Percentiles rank a stretch among this genome's conserved stretches.
phyloP scores from a whole-genome alignment of 2,888 invertebrate genomes.

The Trileptium ribeirensis region DNA sequence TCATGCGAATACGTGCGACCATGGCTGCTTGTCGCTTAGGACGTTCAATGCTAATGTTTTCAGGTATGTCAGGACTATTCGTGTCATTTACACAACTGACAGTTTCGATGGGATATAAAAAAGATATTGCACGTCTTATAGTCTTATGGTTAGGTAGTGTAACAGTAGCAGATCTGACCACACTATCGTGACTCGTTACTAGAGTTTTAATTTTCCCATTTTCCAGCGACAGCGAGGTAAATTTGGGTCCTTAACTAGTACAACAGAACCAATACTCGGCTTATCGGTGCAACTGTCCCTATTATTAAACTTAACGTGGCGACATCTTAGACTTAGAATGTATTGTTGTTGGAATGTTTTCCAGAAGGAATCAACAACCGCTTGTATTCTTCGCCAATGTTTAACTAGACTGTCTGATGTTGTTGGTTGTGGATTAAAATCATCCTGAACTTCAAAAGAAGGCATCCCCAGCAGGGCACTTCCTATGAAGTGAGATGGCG shows the following conservation, averaged over 20 bases:
- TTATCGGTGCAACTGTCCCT: neutral
- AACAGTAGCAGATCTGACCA: too few species aligned
- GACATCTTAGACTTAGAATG: neutral
- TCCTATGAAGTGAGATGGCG: conserved; percentile 3
- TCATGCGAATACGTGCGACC: too few species aligned
- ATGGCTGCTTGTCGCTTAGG: too few species aligned
- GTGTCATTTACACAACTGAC: too few species aligned
- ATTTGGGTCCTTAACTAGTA: neutral
- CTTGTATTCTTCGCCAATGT: neutral
- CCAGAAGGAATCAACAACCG: neutral
- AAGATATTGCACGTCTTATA: too few species aligned
- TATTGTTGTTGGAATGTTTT: neutral
- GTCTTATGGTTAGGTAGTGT: too few species aligned
- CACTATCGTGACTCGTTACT: too few species aligned
- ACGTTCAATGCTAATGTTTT: too few species aligned
- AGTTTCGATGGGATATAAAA: too few species aligned
- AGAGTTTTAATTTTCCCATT: too few species aligned
- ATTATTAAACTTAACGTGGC: too few species aligned
- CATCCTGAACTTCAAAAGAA: neutral
- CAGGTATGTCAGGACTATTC: too few species aligned
- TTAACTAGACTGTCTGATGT: neutral
- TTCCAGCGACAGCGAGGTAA: neutral
- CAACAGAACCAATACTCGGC: neutral
- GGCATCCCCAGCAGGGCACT: neutral
- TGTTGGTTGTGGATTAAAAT: neutral